phyloP scores from a whole-genome alignment of 2,888 invertebrate species.

The Mamestra brassicae region DNA sequence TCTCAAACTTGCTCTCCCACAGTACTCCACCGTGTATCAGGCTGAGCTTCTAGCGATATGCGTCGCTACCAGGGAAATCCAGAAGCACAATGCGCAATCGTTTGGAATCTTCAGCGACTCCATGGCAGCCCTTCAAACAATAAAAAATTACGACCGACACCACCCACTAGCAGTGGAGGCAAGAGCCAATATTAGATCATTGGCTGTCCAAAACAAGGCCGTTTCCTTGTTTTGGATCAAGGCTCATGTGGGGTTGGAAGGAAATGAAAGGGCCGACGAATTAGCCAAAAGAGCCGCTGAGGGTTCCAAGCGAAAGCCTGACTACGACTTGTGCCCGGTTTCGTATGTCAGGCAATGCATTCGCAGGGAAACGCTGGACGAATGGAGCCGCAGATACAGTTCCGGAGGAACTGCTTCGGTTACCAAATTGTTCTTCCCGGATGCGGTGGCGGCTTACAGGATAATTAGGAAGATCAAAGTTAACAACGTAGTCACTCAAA shows the following conservation, averaged over 20 bases:
- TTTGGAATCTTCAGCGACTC: slow-evolving; percentile 1
- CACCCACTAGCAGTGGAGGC: not conserved
- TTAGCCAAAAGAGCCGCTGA: not conserved
- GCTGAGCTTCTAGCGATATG: slow-evolving; percentile 1
- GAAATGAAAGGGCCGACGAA: not conserved
- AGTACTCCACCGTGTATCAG: not conserved
- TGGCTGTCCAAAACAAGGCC: not conserved
- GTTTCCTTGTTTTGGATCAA: not conserved
- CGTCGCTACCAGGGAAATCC: not conserved
- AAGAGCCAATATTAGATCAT: too few relatives aligned
- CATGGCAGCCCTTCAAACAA: not conserved
- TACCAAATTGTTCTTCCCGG: too few relatives aligned
- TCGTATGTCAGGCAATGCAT: not conserved
- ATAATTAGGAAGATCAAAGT: too few relatives aligned
- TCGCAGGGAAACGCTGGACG: not conserved
- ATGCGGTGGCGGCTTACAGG: too few relatives aligned
- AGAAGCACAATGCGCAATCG: not conserved
- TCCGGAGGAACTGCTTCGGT: not conserved
- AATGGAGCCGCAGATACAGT: not conserved
- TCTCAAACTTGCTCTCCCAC: not conserved
- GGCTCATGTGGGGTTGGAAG: not conserved
- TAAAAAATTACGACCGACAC: not conserved
- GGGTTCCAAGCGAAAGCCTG: not conserved
- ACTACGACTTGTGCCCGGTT: not conserved
- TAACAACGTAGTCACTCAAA: too few relatives aligned